Evolutionary conservation across 2,113 vertebrate species (phyloP).

Genomic region (Myrmecophaga tridactyla): DNA sequence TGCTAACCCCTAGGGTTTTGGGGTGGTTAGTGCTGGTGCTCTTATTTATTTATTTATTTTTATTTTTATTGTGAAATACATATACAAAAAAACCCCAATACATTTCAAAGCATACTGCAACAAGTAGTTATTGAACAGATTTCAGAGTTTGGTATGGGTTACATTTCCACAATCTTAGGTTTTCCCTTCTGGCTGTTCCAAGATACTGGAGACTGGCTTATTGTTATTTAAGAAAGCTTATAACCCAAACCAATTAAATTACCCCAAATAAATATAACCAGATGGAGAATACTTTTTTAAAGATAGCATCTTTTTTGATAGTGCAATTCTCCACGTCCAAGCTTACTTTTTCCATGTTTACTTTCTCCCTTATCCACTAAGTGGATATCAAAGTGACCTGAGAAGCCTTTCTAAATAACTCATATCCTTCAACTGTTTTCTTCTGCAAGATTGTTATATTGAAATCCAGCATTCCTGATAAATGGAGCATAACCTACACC

Average conservation of each 20-base stretch:
- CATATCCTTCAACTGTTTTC: neutral
- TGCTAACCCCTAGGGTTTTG: neutral
- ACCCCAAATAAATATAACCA: neutral
- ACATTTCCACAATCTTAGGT: no score
- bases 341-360: neutral
- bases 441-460: neutral
- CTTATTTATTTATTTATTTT: no score
- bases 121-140: no score
- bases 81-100: no score
- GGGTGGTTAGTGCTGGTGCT: neutral
- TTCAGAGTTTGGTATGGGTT: no score
- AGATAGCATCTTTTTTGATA: neutral
- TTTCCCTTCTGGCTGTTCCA: no score
- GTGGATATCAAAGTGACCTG: neutral
- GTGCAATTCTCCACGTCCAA: neutral
- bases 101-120: no score
- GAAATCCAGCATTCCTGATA: neutral
- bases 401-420: neutral
- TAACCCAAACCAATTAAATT: neutral
- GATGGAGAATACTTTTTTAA: neutral
- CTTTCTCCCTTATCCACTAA: no score
- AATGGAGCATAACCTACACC: neutral
- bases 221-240: neutral
- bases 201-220: no score
- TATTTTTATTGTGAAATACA: no score